phyloP scores from a whole-genome alignment of 1,140 invertebrate genomes.

The Zaprionus davidi region DNA sequence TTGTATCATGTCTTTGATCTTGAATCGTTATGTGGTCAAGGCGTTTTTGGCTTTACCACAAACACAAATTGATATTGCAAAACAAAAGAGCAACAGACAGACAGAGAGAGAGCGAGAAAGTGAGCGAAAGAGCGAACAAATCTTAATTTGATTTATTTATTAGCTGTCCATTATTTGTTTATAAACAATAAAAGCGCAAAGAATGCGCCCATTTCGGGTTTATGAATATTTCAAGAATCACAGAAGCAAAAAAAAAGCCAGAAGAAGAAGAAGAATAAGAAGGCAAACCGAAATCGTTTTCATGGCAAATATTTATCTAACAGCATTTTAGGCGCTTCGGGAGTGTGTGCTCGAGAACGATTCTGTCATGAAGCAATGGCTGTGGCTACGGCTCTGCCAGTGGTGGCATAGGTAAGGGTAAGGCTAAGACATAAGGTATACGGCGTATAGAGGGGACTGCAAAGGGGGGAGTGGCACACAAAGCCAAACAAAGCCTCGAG shows the following conservation, averaged over 20 bases:
- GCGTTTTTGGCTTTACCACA: neutral
- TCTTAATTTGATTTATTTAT: constrained; percentile 81
- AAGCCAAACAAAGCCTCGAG: constrained; percentile 75
- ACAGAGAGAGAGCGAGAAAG: neutral
- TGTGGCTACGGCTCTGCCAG: neutral
- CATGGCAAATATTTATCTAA: constrained; percentile 81
- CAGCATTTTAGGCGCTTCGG: constrained; percentile 64
- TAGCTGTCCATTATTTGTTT: constrained; percentile 79
- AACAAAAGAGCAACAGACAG: neutral
- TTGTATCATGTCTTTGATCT: constrained; percentile 17
- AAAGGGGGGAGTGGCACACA: constrained; percentile 33
- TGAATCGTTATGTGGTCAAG: constrained; percentile 10
- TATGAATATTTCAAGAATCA: constrained; percentile 72
- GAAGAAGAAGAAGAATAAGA: constrained; percentile 21
- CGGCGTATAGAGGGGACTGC: neutral
- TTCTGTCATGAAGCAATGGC: neutral
- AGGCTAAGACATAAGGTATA: neutral
- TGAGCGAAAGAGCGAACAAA: constrained; percentile 1
- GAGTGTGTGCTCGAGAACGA: neutral
- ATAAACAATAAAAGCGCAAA: constrained; percentile 76
- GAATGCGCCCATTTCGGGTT: constrained; percentile 78
- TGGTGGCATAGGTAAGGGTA: neutral
- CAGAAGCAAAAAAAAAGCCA: constrained; percentile 23
- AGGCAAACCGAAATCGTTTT: constrained; percentile 61
- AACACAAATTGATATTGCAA: neutral